Base-by-base conservation (phyloP, 2,113 vertebrate genomes). In the Polyodon spathula region DNA sequence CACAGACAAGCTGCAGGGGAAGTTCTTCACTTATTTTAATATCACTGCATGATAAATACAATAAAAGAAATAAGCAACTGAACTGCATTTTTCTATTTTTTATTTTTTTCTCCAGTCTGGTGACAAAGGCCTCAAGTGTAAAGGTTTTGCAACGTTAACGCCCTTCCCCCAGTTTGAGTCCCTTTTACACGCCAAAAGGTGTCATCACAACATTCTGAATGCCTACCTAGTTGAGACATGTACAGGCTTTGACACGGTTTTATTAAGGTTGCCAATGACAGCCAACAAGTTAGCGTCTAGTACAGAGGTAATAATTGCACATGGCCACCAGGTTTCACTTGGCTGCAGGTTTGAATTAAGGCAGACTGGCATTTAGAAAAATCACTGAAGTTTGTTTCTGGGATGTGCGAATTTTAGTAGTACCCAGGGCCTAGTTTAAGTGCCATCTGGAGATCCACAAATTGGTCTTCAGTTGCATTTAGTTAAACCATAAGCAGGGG, bases 71-170 rank as follows among this genome's bases (percentile, higher is more conserved):
- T 86, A 79, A 87, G 75, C 67, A 84, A 71, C 53, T 80, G 75
- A 79, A 87, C 77, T 85, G 80, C 76, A 78, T 85, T 83, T 84
- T 66, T 71, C 81, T 84, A 85, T 72, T 82, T 78, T 78, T 73
- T 76, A 76, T 81, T 90, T 79, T 72, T 78, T 81, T 86, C 83
- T 84, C 84, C 83, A 90, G 87, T 88, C 80, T 85, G 81, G 78
- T 83, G 79, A 91, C 81, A 91, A 91, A 93, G 88, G 88, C 87
- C 90, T 93, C 88, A 76, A 88, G 87, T 92, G 87, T 93, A 90
- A 90, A 87, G 66, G 72, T 68, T 78, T 81, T 79, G 78, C 73
- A 86, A 79, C 78, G 27, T 84, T 80, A 77, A 80, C 74, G 78
- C 77, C 76, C 79, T 66, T 76, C 72, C 78, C 82, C 78, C 78